Evolutionary conservation across 2,888 invertebrate species (phyloP).

Genomic region (Periphyllus acericola): DNA sequence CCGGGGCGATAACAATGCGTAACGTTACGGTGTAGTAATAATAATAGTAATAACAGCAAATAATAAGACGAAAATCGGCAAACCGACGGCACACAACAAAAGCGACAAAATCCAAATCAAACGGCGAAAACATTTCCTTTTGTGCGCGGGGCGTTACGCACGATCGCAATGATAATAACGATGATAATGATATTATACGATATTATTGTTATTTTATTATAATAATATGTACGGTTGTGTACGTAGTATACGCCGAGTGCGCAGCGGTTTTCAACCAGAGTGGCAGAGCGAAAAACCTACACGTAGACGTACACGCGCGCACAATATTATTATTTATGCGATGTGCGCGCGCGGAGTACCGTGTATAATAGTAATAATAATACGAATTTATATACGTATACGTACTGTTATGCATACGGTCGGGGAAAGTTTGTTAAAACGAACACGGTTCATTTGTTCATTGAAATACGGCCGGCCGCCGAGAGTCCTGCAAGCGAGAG

Average conservation of each 20-base stretch:
- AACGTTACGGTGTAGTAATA: neutral
- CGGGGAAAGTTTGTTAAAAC: slow-evolving; percentile 59
- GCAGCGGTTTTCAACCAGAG: neutral
- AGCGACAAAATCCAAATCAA: slow-evolving; percentile 47
- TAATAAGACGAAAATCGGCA: slow-evolving; percentile 40
- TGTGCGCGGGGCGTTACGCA: neutral
- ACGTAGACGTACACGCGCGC: neutral
- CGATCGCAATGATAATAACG: neutral
- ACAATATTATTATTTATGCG: too few relatives aligned
- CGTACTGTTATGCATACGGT: neutral
- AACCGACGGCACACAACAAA: slow-evolving; percentile 27
- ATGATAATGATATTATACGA: neutral
- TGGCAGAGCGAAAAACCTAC: slow-evolving; percentile 1
- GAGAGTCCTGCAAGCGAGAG: neutral
- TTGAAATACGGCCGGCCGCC: slow-evolving; percentile 49
- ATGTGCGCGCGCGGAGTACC: neutral
- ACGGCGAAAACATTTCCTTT: slow-evolving; percentile 34
- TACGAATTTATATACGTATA: neutral
- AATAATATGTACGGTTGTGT: neutral
- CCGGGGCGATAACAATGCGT: neutral
- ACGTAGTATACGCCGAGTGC: neutral
- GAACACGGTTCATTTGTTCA: slow-evolving; percentile 60
- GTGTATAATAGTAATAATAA: neutral
- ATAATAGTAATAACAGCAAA: neutral
- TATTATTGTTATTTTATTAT: neutral